Percentiles rank a stretch among this genome's conserved stretches.
Conservation (phyloP, 2,113 vertebrate genomes). For the Barnardius zonarius region DNA sequence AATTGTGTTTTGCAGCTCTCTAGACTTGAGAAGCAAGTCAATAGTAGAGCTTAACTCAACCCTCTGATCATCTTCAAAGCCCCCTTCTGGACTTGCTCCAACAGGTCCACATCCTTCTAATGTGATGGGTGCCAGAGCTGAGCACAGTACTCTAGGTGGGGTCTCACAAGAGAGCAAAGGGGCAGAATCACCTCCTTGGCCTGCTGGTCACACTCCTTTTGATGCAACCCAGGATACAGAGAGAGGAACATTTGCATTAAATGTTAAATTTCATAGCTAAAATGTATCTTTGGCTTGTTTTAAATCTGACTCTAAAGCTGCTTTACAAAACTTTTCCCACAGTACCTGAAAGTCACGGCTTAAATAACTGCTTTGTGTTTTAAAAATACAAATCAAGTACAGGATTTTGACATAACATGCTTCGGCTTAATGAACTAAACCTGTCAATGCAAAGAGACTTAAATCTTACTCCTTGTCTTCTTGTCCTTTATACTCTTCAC, state of each 20-base stretch:
- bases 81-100: not conserved
- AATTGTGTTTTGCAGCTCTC: not conserved
- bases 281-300: not conserved
- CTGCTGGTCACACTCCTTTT: not conserved
- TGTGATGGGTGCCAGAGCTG: not conserved
- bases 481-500: not conserved
- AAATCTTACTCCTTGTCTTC: not conserved
- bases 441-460: not conserved
- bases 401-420: not conserved
- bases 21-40: not conserved
- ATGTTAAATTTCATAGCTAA: not conserved
- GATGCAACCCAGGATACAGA: not conserved
- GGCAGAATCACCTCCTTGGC: not conserved
- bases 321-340: not conserved
- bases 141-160: not conserved
- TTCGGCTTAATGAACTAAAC: not conserved
- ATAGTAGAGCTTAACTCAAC: not conserved
- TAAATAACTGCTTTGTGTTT: not conserved
- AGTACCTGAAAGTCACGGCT: not conserved
- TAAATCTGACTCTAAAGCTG: not conserved
- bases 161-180: not conserved
- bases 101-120: not conserved
- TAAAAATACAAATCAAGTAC: not conserved
- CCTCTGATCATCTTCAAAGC: not conserved
- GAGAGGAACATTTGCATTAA: not conserved